Base-by-base conservation (phyloP, 2,888 invertebrate genomes). In the Leucoptera coffeella region DNA sequence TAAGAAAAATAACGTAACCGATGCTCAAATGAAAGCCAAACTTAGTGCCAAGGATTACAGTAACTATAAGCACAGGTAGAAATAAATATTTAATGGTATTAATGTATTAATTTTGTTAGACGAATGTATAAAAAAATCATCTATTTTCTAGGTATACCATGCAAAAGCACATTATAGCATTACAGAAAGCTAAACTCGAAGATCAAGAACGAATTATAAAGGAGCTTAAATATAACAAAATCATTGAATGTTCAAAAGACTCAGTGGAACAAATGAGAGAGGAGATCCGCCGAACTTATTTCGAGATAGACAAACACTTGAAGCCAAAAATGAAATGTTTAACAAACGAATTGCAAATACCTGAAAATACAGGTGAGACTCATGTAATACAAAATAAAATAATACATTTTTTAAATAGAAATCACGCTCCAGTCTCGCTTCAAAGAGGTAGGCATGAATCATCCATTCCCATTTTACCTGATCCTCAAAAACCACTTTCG, bases 201-300 rank as follows among this genome's bases (percentile, higher is more conserved):
- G 77, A 83, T 31, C 85, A 86, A 47, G 79, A 78, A 36, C 74
- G 77, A 39, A 44, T 82, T n/a, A 86, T 86, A 30, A 78, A 83
- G 45, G 79, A 84, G 42, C 51, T 86, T 1, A 82, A 80, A 43
- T 56, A 85, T 27, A 79, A 80, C 30, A 81, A 79, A 50, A 73
- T 85, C 14, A 58, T 78, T 23, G 77, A 80, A 35, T 81, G 80
- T 29, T 72, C 81, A 1, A 69, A 71, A 26, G 71, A 78, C 30
- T 78, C 78, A 0, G 50, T 73, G 1, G 62, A 69, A 30, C 46
- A 50, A n/a, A 74, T 77, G 32, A 74, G 71, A 26, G 75, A 77
- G 29, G 73, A 76, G 38, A 52, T 82, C 2, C 69, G 72, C 15
- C 65, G 67, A 36, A 72, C 74, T 15, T 64, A 77, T 23, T 72